Evolutionary conservation across 2,113 vertebrate species (phyloP).

Genomic region (Brachyhypopomus occidentalis): DNA sequence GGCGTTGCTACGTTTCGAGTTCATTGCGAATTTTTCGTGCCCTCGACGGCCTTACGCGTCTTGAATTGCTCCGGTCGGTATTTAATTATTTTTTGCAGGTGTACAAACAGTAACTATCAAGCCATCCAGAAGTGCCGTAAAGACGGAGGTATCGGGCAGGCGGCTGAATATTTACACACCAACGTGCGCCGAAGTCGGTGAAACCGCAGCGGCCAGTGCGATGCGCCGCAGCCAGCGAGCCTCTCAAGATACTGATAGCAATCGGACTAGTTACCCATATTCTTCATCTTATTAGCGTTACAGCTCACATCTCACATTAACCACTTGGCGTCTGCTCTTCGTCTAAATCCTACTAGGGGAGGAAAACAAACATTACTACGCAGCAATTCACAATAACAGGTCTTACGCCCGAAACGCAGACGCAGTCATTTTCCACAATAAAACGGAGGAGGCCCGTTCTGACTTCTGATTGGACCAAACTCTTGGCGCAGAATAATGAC

Average conservation of each 20-base stretch:
- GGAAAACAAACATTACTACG: neutral
- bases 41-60: neutral
- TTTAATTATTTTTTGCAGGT: neutral
- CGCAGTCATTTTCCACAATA: conserved; percentile 29
- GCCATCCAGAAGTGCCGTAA: neutral
- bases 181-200: neutral
- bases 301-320: too few relatives aligned
- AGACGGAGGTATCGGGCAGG: neutral
- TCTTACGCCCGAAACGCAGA: neutral
- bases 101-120: neutral
- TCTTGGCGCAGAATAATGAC: conserved; percentile 40
- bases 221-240: too few relatives aligned
- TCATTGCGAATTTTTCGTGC: conserved; percentile 32
- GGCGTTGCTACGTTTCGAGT: conserved; percentile 48
- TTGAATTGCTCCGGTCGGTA: neutral
- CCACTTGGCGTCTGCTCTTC: too few relatives aligned
- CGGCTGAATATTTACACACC: neutral
- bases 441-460: conserved; percentile 26
- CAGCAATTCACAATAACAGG: neutral
- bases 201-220: too few relatives aligned
- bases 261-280: too few relatives aligned
- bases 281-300: too few relatives aligned
- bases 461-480: conserved; percentile 50
- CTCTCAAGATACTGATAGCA: too few relatives aligned
- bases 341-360: neutral